Evolutionary conservation across 2,888 invertebrate species (phyloP).

Genomic region (Cheilosia grossa): DNA sequence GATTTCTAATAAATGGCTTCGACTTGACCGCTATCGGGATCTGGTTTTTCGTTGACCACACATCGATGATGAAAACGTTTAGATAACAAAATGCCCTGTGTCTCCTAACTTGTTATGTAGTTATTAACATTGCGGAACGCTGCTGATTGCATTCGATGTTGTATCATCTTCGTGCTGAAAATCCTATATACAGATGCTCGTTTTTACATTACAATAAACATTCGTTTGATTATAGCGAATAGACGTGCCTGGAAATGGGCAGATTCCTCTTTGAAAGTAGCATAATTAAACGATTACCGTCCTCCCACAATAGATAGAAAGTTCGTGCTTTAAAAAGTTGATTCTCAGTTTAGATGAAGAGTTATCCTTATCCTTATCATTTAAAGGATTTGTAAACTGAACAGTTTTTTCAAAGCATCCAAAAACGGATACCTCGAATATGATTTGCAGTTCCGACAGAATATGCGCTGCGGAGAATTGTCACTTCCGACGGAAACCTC

Average conservation of each 20-base stretch:
- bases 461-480: too few relatives aligned
- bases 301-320: background rate
- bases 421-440: too few relatives aligned
- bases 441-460: too few relatives aligned
- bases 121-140: conserved; percentile 22
- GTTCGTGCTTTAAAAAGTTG: conserved; percentile 1
- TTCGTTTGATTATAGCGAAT: background rate
- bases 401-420: too few relatives aligned
- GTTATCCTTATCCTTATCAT: too few relatives aligned
- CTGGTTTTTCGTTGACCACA: conserved; percentile 7
- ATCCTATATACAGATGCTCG: background rate
- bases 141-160: background rate
- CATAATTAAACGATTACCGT: background rate
- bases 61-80: conserved; percentile 34
- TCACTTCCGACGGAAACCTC: too few relatives aligned
- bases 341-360: too few relatives aligned
- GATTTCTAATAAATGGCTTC: conserved; percentile 37
- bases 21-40: conserved; percentile 4
- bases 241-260: background rate
- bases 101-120: conserved; percentile 21
- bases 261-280: background rate
- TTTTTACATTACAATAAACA: background rate
- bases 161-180: background rate
- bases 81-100: conserved; percentile 43
- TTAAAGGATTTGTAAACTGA: too few relatives aligned